A percentile compares a stretch with the other conserved stretches of the same genome.
These are phyloP conservation scores for Nymphicus hollandicus DNA, from an alignment of 2,113 vertebrate genomes.

Conservation along the genomic window DNA sequence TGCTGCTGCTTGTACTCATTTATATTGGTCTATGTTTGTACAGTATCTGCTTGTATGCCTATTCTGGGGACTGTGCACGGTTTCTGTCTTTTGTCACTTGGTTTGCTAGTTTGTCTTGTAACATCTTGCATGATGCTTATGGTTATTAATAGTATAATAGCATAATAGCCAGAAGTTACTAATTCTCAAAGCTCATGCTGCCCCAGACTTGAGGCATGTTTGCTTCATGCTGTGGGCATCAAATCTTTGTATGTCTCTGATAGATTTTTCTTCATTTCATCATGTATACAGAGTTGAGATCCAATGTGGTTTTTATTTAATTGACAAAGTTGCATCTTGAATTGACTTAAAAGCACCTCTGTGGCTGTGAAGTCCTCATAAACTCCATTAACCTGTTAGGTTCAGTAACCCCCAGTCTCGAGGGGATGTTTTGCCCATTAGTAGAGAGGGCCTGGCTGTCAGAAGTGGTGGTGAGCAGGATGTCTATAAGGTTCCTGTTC, in stretches of 20 bases:
- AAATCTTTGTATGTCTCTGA: not conserved
- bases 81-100: not conserved
- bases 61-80: not conserved
- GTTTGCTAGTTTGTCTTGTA: not conserved
- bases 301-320: constrained; percentile 15
- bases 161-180: not conserved
- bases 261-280: not conserved
- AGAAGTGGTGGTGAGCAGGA: not conserved
- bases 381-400: constrained; percentile 39
- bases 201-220: not conserved
- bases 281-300: not conserved
- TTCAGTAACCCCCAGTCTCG: constrained; percentile 9
- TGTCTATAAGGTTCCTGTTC: not conserved
- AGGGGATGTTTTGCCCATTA: not conserved
- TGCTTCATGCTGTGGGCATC: not conserved
- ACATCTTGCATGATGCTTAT: not conserved
- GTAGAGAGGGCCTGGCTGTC: not conserved
- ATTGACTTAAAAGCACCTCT: constrained; percentile 42
- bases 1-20: not conserved
- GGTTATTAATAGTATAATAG: not conserved
- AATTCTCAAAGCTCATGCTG: not conserved
- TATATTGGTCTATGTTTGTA: not conserved
- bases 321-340: constrained; percentile 20
- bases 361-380: not conserved
- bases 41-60: not conserved